These are phyloP conservation scores for Astyanax mexicanus DNA, from an alignment of 2,797 vertebrate genomes.

Conservation along the genomic window DNA sequence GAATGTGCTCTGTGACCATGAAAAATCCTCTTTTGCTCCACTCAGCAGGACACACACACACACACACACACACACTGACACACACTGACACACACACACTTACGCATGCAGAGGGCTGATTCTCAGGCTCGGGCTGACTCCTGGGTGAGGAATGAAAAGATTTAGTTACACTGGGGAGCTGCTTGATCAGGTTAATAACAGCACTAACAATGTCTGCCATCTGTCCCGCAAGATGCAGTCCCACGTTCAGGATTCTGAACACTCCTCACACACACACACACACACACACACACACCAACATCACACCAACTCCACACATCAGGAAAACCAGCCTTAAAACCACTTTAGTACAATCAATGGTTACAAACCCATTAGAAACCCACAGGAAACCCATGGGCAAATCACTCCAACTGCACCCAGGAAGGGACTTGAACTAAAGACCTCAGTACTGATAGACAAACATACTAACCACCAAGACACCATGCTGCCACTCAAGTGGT, in stretches of 20 bases:
- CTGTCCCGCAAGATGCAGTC: slow-evolving; percentile 37
- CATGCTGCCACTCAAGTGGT: too few relatives aligned
- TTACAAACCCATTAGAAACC: too few relatives aligned
- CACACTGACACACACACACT: not conserved
- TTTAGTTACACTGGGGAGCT: slow-evolving; percentile 42
- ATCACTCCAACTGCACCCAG: too few relatives aligned
- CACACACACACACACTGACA: slow-evolving; percentile 1
- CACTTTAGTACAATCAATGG: too few relatives aligned
- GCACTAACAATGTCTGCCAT: slow-evolving; percentile 40
- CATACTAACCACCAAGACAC: too few relatives aligned
- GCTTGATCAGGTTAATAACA: slow-evolving; percentile 36
- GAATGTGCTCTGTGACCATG: slow-evolving; percentile 52
- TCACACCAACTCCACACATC: not conserved
- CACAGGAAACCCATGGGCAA: too few relatives aligned
- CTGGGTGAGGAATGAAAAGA: slow-evolving; percentile 33
- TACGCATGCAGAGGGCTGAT: slow-evolving; percentile 13
- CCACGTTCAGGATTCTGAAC: slow-evolving; percentile 1
- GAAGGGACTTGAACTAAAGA: too few relatives aligned
- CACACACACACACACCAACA: not conserved
- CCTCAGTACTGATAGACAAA: too few relatives aligned
- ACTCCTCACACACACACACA: not conserved
- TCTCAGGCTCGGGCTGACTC: slow-evolving; percentile 21
- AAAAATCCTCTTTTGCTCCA: slow-evolving; percentile 51
- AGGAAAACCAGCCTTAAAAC: not conserved
- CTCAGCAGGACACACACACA: slow-evolving; percentile 40